These are phyloP conservation scores for Palythoa grandiflora DNA, from an alignment of 92 coral and sea anemone genomes.

Conservation along the genomic window DNA sequence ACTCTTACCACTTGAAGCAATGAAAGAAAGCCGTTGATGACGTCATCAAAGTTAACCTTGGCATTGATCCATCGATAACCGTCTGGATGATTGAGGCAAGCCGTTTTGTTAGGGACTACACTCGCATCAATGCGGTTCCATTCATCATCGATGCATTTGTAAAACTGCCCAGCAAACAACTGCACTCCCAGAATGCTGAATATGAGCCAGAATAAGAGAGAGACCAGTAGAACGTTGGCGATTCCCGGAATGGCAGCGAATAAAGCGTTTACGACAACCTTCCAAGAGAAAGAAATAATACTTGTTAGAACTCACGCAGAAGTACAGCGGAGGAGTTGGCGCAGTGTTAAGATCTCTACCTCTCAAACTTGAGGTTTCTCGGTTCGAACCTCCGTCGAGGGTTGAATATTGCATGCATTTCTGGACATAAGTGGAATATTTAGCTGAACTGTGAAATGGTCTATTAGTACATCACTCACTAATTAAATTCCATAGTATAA, in stretches of 20 bases:
- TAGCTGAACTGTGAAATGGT: not conserved
- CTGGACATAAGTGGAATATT: not conserved
- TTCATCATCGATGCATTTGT: slow-evolving; percentile 80
- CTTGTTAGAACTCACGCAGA: no score
- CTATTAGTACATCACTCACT: no score
- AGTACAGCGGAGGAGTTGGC: no score
- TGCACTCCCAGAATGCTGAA: slow-evolving; percentile 98
- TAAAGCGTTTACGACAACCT: slow-evolving; percentile 94
- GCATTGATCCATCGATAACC: slow-evolving; percentile 93
- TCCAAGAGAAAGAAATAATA: not conserved
- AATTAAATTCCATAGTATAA: no score
- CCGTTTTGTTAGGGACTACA: slow-evolving; percentile 80
- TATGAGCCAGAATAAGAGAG: slow-evolving; percentile 94
- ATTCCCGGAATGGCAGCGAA: slow-evolving; percentile 98
- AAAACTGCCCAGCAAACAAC: slow-evolving; percentile 92
- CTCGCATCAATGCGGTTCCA: slow-evolving; percentile 71
- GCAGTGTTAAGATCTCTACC: no score
- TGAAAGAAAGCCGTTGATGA: slow-evolving; percentile 89
- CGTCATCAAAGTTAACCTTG: slow-evolving; percentile 94
- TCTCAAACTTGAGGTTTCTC: no score
- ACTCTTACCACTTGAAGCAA: slow-evolving; percentile 85
- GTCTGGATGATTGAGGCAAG: slow-evolving; percentile 70
- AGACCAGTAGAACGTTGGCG: slow-evolving; percentile 90
- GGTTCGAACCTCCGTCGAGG: no score
- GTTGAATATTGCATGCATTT: not conserved